Evolutionary conservation across 2,797 vertebrate genomes (phyloP), one percentile per base, ranked within the genome.

Genomic region (Hypotaenidia philippensis): DNA sequence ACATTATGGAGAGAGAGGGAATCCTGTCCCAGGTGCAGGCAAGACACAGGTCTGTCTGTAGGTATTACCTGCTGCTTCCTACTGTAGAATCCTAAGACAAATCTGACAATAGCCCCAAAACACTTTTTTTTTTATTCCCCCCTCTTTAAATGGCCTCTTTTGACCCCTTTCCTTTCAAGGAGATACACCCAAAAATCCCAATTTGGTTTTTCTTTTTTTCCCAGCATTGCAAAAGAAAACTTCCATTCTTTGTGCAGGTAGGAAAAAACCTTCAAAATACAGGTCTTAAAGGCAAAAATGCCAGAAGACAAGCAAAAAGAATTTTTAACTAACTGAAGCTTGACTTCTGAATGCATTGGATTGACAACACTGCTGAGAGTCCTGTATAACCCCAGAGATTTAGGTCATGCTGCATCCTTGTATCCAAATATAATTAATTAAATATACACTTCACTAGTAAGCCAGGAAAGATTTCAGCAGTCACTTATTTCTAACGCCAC

Each of bases 171-270:
- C 8, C 56, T 72, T 90, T 65, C 55, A 82, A 10, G 16, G 6
- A 71, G 13, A 56, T 2, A 41, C 11, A 64, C 9, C 0, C 1
- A 10, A 60, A 75, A 53, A 70, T 14, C 22, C 17, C 2, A 6
- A 7, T 47, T 47, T 47, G 45, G 9, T 45, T 45, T 45, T 45
- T 45, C 1, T 31, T 10, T 22, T 5, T 10, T 9, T 25, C 11
- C 36, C 36, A 94, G 7, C 5, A 87, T 14, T 59, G 25, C 1
- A 14, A 77, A 63, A 40, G 3, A 53, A 87, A 72, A 53, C 10
- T 21, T 61, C 19, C 36, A 7, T 49, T 61, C 3, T 26, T 70
- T 23, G 1, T 56, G 13, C 47, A 59, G 18, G 15, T 1, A 66
- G 44, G 1, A 70, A 77, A 52, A 9, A 17, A 25, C 47, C 4